Conservation (phyloP, 2,797 vertebrate genomes). For the Etheostoma nigrum region DNA sequence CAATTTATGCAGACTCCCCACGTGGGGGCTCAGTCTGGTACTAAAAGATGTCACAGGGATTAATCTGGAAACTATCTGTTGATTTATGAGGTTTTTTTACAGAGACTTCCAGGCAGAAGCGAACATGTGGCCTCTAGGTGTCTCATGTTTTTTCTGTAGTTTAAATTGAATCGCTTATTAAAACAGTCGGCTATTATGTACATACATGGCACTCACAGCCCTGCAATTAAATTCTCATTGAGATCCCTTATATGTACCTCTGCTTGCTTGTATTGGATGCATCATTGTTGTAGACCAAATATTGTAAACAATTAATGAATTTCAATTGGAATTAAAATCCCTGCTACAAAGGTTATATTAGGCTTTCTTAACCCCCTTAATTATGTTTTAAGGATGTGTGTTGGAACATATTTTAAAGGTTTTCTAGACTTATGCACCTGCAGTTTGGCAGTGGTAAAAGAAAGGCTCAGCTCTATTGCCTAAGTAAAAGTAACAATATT, state of each 20-base stretch:
- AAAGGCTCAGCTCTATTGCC: not conserved
- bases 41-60: conserved; percentile 72
- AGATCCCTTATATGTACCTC: conserved; percentile 9
- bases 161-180: conserved; percentile 55
- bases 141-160: conserved; percentile 36
- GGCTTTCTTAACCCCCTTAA: not conserved
- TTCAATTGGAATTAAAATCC: conserved; percentile 7
- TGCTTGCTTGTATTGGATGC: conserved; percentile 16
- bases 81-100: conserved; percentile 46
- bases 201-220: conserved; percentile 52
- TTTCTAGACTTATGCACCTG: not conserved
- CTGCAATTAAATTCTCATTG: conserved; percentile 60
- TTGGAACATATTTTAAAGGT: not conserved
- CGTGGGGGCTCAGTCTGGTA: conserved; percentile 84
- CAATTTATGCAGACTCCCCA: conserved; percentile 77
- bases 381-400: not conserved
- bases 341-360: not conserved
- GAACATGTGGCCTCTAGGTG: conserved; percentile 56
- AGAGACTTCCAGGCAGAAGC: conserved; percentile 48
- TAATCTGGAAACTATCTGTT: conserved; percentile 75
- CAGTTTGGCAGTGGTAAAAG: not conserved
- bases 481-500: not conserved
- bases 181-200: conserved; percentile 40
- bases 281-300: not conserved
- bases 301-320: conserved; percentile 23